Percentiles rank a stretch among this genome's conserved stretches.
phyloP scores from a whole-genome alignment of 23 tunicate species.

The Trididemnum clinides region DNA sequence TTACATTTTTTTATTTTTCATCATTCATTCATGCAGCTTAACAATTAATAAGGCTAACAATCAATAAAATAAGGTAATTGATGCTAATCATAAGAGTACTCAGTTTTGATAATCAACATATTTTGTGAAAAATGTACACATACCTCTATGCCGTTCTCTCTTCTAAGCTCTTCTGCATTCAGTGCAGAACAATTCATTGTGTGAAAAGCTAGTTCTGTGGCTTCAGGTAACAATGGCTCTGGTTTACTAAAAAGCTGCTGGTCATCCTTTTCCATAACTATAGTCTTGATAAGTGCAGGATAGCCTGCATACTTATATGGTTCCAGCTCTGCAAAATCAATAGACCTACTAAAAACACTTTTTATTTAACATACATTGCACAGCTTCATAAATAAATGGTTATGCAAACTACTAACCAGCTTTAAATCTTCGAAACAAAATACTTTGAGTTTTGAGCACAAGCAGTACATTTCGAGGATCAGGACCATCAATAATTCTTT shows the following conservation, averaged over 20 bases:
- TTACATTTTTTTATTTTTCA: too few species aligned
- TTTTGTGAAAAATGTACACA: background rate
- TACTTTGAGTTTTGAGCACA: conserved; percentile 89
- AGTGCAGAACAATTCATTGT: conserved; percentile 99
- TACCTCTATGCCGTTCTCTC: conserved; percentile 93
- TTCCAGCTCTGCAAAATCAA: conserved; percentile 79
- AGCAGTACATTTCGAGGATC: conserved; percentile 93
- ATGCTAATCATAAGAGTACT: too few species aligned
- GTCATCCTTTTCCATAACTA: conserved; percentile 86
- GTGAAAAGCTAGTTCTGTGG: conserved; percentile 95
- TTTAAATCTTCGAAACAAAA: conserved; percentile 83
- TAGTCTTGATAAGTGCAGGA: conserved; percentile 95
- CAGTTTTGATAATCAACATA: too few species aligned
- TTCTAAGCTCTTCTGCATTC: conserved; percentile 93
- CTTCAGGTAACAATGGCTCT: conserved; percentile 84
- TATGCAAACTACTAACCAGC: too few species aligned
- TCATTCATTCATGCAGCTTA: too few species aligned
- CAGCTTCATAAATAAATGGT: too few species aligned
- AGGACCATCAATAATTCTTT: conserved; percentile 85
- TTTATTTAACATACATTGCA: too few species aligned
- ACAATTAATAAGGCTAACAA: too few species aligned
- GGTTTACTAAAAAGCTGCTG: conserved; percentile 82
- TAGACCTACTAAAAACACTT: too few species aligned
- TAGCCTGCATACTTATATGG: conserved; percentile 99
- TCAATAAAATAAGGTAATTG: too few species aligned